phyloP scores from a whole-genome alignment of 1,140 invertebrate genomes.

The Drosophila azteca region DNA sequence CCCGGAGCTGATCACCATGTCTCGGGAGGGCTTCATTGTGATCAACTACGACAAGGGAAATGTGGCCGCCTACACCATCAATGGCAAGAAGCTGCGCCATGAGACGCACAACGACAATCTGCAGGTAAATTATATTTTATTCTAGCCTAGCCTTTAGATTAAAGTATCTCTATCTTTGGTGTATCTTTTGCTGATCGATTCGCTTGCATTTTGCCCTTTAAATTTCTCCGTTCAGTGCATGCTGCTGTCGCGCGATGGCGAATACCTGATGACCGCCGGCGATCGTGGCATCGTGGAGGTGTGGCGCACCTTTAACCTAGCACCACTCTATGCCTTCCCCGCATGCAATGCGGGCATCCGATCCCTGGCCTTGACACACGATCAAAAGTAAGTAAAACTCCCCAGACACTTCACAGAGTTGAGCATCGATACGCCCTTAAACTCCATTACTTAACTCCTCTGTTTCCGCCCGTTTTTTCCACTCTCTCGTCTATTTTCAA shows the following conservation, averaged over 20 bases:
- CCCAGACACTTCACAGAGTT: background rate
- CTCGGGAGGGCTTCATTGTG: slow-evolving; percentile 97
- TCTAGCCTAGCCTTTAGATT: background rate
- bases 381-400: slow-evolving; percentile 93
- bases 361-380: slow-evolving; percentile 96
- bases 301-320: slow-evolving; percentile 98
- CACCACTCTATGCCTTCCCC: slow-evolving; percentile 98
- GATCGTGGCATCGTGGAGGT: slow-evolving; percentile 99
- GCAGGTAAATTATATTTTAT: slow-evolving; percentile 87
- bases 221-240: slow-evolving; percentile 89
- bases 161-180: background rate
- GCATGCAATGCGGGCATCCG: slow-evolving; percentile 96
- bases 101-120: slow-evolving; percentile 97
- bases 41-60: slow-evolving; percentile 96
- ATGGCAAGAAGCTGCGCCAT: slow-evolving; percentile 93
- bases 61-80: slow-evolving; percentile 96
- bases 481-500: background rate
- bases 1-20: slow-evolving; percentile 96
- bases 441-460: background rate
- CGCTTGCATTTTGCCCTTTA: background rate
- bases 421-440: background rate
- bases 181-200: background rate
- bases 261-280: slow-evolving; percentile 98
- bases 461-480: background rate
- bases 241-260: slow-evolving; percentile 97